Conservation (phyloP, 1,140 invertebrate genomes). For the Seison nebaliae region DNA sequence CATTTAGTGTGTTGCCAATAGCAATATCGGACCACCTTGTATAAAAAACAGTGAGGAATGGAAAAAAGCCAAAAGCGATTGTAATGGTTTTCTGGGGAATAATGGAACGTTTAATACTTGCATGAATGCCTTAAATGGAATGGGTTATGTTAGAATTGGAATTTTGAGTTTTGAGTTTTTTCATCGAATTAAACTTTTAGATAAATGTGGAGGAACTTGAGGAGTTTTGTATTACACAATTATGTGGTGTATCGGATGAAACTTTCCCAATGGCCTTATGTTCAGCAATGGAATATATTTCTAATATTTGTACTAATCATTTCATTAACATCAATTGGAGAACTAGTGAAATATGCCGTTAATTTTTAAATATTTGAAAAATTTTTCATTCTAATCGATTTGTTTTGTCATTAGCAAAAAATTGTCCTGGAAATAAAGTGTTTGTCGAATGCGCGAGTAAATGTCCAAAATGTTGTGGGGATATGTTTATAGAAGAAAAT, state of each 20-base stretch:
- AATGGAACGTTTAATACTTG: no score
- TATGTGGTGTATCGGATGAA: slow-evolving; percentile 30
- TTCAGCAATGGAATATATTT: slow-evolving; percentile 43
- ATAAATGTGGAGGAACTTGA: slow-evolving; percentile 23
- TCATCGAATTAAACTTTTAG: slow-evolving; percentile 22
- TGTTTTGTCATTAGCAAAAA: slow-evolving; percentile 12
- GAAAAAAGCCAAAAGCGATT: no score
- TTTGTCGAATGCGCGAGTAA: slow-evolving; percentile 43
- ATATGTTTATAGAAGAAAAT: not conserved
- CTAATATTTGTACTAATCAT: slow-evolving; percentile 42
- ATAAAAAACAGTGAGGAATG: slow-evolving; percentile 15
- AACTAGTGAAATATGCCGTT: slow-evolving; percentile 43
- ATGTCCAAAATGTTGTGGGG: slow-evolving; percentile 43
- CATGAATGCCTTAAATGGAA: no score
- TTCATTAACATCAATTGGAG: slow-evolving; percentile 43
- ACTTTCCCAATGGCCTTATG: slow-evolving; percentile 36
- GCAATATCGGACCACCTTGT: slow-evolving; percentile 14
- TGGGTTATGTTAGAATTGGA: slow-evolving; percentile 15
- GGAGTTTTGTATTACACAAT: slow-evolving; percentile 46
- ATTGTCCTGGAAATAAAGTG: slow-evolving; percentile 33
- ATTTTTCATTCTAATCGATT: slow-evolving; percentile 12
- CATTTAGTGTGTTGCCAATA: slow-evolving; percentile 5
- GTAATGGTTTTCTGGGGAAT: no score
- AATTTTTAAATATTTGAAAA: slow-evolving; percentile 25
- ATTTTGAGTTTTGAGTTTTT: not conserved